Evolutionary conservation across 2,797 vertebrate genomes (phyloP).

Genomic region (Austrolebias charrua): DNA sequence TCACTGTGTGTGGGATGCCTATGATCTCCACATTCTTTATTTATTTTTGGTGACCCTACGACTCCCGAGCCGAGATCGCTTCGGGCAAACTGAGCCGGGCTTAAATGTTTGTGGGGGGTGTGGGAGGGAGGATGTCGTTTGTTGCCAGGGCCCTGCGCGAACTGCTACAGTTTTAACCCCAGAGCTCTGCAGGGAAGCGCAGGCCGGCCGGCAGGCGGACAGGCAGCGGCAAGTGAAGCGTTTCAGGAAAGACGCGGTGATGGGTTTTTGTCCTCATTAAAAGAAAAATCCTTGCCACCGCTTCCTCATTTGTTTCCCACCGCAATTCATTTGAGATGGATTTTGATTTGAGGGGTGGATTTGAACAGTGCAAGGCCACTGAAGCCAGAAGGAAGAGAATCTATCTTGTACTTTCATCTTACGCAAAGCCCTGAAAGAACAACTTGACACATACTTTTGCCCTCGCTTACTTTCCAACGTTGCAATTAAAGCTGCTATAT

Average conservation of each 20-base stretch:
- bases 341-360: slow-evolving; percentile 73
- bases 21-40: slow-evolving; percentile 75
- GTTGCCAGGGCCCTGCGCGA: slow-evolving; percentile 69
- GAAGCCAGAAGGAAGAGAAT: slow-evolving; percentile 59
- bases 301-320: slow-evolving; percentile 78
- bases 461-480: slow-evolving; percentile 42
- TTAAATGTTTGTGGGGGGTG: slow-evolving; percentile 74
- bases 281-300: slow-evolving; percentile 77
- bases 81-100: slow-evolving; percentile 72
- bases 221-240: slow-evolving; percentile 75
- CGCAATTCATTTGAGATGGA: slow-evolving; percentile 65
- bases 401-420: slow-evolving; percentile 46
- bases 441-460: slow-evolving; percentile 50
- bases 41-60: slow-evolving; percentile 80
- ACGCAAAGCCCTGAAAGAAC: slow-evolving; percentile 58
- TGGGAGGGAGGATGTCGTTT: slow-evolving; percentile 65
- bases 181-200: slow-evolving; percentile 58
- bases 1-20: slow-evolving; percentile 71
- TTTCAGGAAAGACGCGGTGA: slow-evolving; percentile 79
- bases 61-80: slow-evolving; percentile 65
- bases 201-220: slow-evolving; percentile 62
- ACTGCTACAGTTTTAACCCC: slow-evolving; percentile 52
- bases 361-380: slow-evolving; percentile 63
- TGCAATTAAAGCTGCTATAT: too few species aligned
- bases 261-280: slow-evolving; percentile 83